Evolutionary conservation across 2,888 invertebrate genomes (phyloP).

Genomic region (Pterostichus madidus): DNA sequence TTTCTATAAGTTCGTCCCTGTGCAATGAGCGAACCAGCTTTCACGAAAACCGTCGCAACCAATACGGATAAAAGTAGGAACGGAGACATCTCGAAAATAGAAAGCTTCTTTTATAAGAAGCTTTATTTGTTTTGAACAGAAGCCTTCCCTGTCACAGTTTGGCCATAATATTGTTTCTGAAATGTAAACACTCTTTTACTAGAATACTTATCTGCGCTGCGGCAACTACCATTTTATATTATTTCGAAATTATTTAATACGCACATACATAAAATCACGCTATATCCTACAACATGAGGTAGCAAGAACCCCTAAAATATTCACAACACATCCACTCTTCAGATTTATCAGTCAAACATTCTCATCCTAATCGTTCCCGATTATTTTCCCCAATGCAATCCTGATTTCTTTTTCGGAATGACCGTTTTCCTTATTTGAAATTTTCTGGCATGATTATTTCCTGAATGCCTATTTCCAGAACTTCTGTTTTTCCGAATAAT

Average conservation of each 20-base stretch:
- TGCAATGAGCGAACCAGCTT: constrained; percentile 38
- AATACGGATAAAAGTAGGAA: constrained; percentile 63
- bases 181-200: constrained; percentile 57
- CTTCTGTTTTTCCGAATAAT: too few relatives aligned
- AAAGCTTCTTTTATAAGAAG: constrained; percentile 65
- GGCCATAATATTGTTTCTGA: constrained; percentile 63
- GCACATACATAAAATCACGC: too few relatives aligned
- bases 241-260: not conserved
- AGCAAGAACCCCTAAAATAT: too few relatives aligned
- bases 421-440: too few relatives aligned
- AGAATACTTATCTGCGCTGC: constrained; percentile 2
- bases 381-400: too few relatives aligned
- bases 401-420: too few relatives aligned
- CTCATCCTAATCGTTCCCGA: too few relatives aligned
- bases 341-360: too few relatives aligned
- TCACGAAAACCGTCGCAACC: constrained; percentile 52
- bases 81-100: constrained; percentile 63
- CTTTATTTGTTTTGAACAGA: constrained; percentile 65
- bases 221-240: not conserved
- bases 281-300: too few relatives aligned
- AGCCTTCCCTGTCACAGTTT: constrained; percentile 59
- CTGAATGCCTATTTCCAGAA: too few relatives aligned
- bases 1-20: constrained; percentile 15
- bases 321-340: too few relatives aligned
- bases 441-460: too few relatives aligned